These are phyloP conservation scores for Trididemnum miniatum DNA, from an alignment of 23 tunicate species.

Conservation along the genomic window DNA sequence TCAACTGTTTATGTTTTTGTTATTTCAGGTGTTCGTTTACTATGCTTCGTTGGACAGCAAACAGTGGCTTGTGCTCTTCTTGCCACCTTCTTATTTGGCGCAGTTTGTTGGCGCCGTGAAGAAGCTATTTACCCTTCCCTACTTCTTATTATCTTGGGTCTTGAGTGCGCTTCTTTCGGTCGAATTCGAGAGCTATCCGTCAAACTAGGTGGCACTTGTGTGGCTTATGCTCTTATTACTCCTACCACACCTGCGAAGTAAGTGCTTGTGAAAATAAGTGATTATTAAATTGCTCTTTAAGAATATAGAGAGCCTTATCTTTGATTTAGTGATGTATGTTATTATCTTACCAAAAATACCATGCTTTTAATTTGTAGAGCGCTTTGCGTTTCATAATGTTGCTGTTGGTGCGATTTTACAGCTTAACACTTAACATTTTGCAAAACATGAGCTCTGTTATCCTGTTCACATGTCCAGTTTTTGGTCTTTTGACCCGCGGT, in stretches of 20 bases:
- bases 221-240: conserved; percentile 49
- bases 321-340: no score
- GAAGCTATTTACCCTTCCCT: conserved; percentile 52
- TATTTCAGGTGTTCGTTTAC: conserved; percentile 54
- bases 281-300: no score
- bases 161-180: conserved; percentile 58
- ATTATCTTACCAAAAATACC: no score
- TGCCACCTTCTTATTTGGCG: conserved; percentile 51
- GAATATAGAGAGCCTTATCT: no score
- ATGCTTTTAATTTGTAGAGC: no score
- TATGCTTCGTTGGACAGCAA: conserved; percentile 66
- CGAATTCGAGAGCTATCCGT: conserved; percentile 55
- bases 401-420: no score
- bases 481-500: no score
- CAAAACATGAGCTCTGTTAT: no score
- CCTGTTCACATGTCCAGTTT: no score
- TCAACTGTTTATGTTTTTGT: background rate
- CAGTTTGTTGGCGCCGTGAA: conserved; percentile 60
- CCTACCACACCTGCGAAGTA: conserved; percentile 66
- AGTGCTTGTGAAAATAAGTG: background rate
- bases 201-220: conserved; percentile 71
- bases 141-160: conserved; percentile 39
- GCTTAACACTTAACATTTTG: no score
- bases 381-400: no score
- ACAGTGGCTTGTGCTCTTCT: conserved; percentile 65